A percentile compares a stretch with the other conserved stretches of the same genome.
These are phyloP conservation scores for Octomys mimax DNA, from an alignment of 2,797 vertebrate genomes.

Conservation along the genomic window DNA sequence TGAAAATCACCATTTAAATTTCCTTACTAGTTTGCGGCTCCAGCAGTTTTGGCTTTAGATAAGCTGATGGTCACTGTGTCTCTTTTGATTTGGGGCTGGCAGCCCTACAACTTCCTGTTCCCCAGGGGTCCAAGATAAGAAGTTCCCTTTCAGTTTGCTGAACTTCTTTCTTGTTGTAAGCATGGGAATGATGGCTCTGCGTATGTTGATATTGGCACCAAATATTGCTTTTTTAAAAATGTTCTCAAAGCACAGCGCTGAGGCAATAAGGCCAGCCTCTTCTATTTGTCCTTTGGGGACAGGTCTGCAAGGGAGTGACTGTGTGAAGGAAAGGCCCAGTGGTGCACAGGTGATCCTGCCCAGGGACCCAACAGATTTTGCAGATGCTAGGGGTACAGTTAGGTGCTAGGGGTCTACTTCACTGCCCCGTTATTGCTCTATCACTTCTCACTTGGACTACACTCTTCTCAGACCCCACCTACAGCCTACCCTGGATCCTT, in stretches of 20 bases:
- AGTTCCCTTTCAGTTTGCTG: neutral
- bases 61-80: neutral
- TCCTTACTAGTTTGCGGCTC: neutral
- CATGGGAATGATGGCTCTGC: neutral
- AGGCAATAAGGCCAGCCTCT: slow-evolving; percentile 81
- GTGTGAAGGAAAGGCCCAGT: neutral
- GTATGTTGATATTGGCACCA: neutral
- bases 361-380: too few species aligned
- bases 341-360: neutral
- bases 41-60: neutral
- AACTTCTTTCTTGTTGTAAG: neutral
- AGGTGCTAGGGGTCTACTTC: too few species aligned
- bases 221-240: slow-evolving; percentile 73
- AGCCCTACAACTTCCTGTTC: neutral
- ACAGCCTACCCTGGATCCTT: too few species aligned
- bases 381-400: too few species aligned
- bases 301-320: slow-evolving; percentile 78
- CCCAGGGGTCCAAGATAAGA: neutral
- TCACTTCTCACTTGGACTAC: neutral
- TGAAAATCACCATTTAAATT: neutral
- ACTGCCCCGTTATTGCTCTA: neutral
- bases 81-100: neutral
- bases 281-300: slow-evolving; percentile 85
- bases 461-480: neutral
- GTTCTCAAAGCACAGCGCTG: slow-evolving; percentile 84